These are phyloP conservation scores for Connochaetes taurinus DNA, from an alignment of 2,113 vertebrate species.

Conservation along the genomic window DNA sequence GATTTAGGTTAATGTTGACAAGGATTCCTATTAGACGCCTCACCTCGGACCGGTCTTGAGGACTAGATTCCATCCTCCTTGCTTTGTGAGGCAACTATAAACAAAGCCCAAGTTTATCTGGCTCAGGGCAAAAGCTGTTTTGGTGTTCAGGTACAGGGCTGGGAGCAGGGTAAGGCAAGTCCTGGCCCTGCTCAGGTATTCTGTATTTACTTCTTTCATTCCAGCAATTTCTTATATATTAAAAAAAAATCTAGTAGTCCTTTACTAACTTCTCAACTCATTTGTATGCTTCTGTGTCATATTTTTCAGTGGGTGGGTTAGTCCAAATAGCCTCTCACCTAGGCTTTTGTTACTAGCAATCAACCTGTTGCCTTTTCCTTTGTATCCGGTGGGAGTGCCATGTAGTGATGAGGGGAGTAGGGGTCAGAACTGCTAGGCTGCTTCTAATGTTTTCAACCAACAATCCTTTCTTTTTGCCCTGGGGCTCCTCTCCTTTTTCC, in stretches of 20 bases:
- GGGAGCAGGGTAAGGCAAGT: not conserved
- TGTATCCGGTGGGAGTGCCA: not conserved
- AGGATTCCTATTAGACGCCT: not conserved
- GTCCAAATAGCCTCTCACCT: not conserved
- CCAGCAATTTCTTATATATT: not conserved
- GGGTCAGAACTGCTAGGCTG: not conserved
- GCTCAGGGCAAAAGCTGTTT: not conserved
- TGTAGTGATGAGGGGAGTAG: not conserved
- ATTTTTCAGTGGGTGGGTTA: not conserved
- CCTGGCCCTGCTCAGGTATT: not conserved
- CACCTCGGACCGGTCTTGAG: not conserved
- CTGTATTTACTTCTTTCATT: not conserved
- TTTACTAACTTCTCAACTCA: not conserved
- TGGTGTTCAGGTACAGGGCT: not conserved
- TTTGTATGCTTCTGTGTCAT: not conserved
- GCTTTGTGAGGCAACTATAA: not conserved
- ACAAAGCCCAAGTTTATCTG: not conserved
- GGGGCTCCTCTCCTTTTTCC: not conserved
- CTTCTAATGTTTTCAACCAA: not conserved
- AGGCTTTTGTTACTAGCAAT: not conserved
- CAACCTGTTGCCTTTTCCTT: not conserved
- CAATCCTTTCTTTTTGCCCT: not conserved
- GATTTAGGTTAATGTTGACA: not conserved
- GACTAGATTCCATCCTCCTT: not conserved
- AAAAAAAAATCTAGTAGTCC: not conserved